Percentiles rank a stretch among this genome's conserved stretches.
These are phyloP conservation scores for Typhlichthys eigenmanni DNA, from an alignment of 2,797 vertebrate genomes.

Conservation along the genomic window DNA sequence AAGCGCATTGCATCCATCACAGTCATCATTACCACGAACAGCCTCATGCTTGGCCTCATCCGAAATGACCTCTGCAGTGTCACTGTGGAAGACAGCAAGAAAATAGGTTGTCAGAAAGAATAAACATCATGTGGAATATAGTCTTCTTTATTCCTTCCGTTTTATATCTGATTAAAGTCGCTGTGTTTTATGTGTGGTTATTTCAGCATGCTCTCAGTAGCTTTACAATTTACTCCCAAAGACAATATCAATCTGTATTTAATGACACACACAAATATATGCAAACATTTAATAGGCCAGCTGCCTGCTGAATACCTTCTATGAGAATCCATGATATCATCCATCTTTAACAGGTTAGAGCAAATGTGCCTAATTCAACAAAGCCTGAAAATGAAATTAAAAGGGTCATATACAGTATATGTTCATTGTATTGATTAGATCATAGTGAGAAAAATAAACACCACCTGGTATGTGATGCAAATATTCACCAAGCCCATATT, in stretches of 20 bases:
- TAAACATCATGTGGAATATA: not conserved
- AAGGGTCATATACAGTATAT: not conserved
- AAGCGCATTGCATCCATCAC: constrained; percentile 14
- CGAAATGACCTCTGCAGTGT: constrained; percentile 40
- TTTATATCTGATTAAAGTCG: not conserved
- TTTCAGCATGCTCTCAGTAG: not conserved
- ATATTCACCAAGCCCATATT: too few species aligned
- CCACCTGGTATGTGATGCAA: too few species aligned
- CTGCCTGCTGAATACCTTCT: constrained; percentile 51
- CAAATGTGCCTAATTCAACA: constrained; percentile 8
- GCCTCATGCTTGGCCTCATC: constrained; percentile 26
- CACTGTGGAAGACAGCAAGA: constrained; percentile 26
- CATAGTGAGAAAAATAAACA: too few species aligned
- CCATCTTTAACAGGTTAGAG: constrained; percentile 46
- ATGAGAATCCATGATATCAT: constrained; percentile 59
- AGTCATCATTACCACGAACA: constrained; percentile 38
- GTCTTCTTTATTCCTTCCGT: too few species aligned
- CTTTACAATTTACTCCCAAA: too few species aligned
- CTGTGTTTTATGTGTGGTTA: not conserved
- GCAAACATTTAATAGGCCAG: not conserved
- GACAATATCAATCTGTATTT: too few species aligned
- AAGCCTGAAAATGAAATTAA: constrained; percentile 12
- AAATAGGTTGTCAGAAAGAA: not conserved
- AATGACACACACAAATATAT: not conserved
- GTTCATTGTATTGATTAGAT: too few species aligned